A percentile compares a stretch with the other conserved stretches of the same genome.
These are phyloP conservation scores for Epirrhoe alternata DNA, from an alignment of 2,888 invertebrate genomes.

Conservation along the genomic window DNA sequence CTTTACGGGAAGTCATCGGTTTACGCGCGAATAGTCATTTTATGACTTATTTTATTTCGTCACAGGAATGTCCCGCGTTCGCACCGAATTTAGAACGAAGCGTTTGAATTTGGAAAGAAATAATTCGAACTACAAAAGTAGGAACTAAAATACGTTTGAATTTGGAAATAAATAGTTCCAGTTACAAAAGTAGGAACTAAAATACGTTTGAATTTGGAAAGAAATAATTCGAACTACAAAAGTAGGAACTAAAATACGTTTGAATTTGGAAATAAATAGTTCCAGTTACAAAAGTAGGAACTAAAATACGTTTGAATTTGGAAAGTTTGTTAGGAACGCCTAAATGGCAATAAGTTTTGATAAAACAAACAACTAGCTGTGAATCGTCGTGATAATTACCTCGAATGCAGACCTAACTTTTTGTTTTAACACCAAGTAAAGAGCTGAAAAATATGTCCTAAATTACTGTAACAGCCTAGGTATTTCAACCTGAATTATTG, in stretches of 20 bases:
- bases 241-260: constrained; percentile 12
- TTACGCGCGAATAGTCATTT: constrained; percentile 54
- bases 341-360: constrained; percentile 22
- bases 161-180: constrained; percentile 15
- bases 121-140: neutral
- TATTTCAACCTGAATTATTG: constrained; percentile 19
- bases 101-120: constrained; percentile 21
- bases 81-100: constrained; percentile 29
- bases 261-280: constrained; percentile 20
- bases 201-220: constrained; percentile 22
- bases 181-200: constrained; percentile 3
- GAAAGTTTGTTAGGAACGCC: constrained; percentile 13
- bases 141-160: constrained; percentile 17
- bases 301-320: constrained; percentile 18
- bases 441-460: constrained; percentile 23
- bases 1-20: constrained; percentile 56
- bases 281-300: neutral
- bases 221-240: neutral
- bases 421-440: constrained; percentile 23
- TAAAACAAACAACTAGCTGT: constrained; percentile 25
- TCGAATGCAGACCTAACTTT: constrained; percentile 63
- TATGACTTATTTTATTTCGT: constrained; percentile 48
- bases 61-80: constrained; percentile 36
- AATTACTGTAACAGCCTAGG: constrained; percentile 21
- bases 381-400: constrained; percentile 74